Evolutionary conservation across 2,113 vertebrate genomes (phyloP).

Genomic region (Gymnarchus niloticus): DNA sequence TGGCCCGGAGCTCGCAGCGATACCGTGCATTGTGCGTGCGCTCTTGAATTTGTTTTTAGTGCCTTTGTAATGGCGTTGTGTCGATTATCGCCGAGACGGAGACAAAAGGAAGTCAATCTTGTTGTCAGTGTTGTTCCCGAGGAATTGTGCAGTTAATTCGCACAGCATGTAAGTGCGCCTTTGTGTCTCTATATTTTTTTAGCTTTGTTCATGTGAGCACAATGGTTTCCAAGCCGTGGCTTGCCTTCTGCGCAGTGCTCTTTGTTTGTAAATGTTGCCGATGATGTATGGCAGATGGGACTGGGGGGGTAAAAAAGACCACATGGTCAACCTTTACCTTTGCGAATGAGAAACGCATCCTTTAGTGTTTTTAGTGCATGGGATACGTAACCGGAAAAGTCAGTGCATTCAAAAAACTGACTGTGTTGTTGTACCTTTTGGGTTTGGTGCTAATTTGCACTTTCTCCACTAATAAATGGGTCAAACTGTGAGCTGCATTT

Average conservation of each 20-base stretch:
- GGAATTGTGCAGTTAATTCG: constrained; percentile 16
- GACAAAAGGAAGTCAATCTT: constrained; percentile 25
- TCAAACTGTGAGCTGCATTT: neutral
- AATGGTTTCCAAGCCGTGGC: neutral
- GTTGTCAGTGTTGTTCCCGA: constrained; percentile 18
- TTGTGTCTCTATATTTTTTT: neutral
- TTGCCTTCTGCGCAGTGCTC: neutral
- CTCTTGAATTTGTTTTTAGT: constrained; percentile 29
- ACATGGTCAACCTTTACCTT: no score
- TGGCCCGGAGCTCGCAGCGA: constrained; percentile 40
- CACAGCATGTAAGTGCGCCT: constrained; percentile 9
- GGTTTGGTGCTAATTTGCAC: neutral
- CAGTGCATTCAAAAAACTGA: neutral
- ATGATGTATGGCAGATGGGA: neutral
- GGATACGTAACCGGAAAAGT: neutral
- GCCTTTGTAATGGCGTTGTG: constrained; percentile 18
- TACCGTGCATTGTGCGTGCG: constrained; percentile 42
- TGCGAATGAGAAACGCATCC: no score
- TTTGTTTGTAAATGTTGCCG: neutral
- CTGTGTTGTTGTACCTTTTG: neutral
- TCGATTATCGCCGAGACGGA: neutral
- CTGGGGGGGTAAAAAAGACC: neutral
- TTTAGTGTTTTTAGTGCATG: neutral
- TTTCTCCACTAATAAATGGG: neutral
- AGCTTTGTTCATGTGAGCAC: neutral